Conservation (phyloP, 2,888 invertebrate genomes). For the Oxystoma pomonae region DNA sequence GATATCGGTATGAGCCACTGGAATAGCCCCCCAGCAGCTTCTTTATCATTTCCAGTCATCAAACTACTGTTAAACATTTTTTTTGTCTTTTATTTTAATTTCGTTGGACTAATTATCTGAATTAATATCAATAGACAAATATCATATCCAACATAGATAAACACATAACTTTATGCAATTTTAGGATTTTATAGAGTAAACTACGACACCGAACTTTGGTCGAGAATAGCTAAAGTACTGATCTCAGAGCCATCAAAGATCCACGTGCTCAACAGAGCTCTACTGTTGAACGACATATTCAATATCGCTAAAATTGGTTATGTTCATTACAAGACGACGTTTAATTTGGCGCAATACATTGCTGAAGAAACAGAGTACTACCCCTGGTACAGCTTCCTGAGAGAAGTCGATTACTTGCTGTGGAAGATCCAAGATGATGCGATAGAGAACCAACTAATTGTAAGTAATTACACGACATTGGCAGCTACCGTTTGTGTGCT, state of each 20-base stretch:
- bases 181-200: constrained; percentile 65
- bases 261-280: constrained; percentile 67
- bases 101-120: neutral
- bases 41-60: too few species aligned
- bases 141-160: neutral
- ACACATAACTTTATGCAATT: too few species aligned
- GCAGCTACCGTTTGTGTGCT: too few species aligned
- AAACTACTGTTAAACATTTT: too few species aligned
- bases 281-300: constrained; percentile 74
- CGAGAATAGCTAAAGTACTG: constrained; percentile 48
- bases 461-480: too few species aligned
- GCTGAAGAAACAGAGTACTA: constrained; percentile 63
- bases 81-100: too few species aligned
- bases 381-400: constrained; percentile 73
- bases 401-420: constrained; percentile 41
- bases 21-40: too few species aligned
- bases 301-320: constrained; percentile 67
- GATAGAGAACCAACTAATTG: constrained; percentile 2
- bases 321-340: constrained; percentile 57
- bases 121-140: neutral
- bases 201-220: constrained; percentile 59
- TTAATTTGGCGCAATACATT: constrained; percentile 67
- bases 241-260: constrained; percentile 51
- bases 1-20: too few species aligned
- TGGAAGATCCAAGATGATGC: constrained; percentile 22